Conservation (phyloP, 2,888 invertebrate species). For the Andrena trimmerana region DNA sequence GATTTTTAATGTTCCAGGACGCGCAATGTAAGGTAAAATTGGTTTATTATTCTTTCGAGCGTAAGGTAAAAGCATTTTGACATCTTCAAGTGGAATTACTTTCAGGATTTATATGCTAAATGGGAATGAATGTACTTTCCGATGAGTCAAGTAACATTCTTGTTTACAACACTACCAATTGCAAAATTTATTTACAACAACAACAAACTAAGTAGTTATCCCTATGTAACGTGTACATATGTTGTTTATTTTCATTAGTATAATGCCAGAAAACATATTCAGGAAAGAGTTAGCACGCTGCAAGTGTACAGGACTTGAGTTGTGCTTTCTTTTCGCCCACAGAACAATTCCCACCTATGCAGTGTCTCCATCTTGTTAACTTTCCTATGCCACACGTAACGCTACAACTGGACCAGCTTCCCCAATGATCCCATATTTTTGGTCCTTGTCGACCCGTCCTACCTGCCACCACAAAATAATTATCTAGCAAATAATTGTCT, state of each 20-base stretch:
- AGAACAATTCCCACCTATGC: slow-evolving; percentile 85
- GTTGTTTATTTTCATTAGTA: neutral
- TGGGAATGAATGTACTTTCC: neutral
- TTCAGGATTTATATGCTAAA: neutral
- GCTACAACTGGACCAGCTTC: slow-evolving; percentile 86
- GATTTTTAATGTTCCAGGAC: neutral
- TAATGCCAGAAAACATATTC: neutral
- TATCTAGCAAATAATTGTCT: neutral
- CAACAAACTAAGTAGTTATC: neutral
- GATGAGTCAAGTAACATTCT: neutral
- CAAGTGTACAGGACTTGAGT: slow-evolving; percentile 85
- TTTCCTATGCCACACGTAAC: slow-evolving; percentile 86
- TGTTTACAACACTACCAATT: neutral
- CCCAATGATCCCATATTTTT: slow-evolving; percentile 86
- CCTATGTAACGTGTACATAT: neutral
- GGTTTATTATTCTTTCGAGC: neutral
- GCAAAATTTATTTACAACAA: neutral
- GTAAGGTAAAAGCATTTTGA: neutral
- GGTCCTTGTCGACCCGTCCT: slow-evolving; percentile 66
- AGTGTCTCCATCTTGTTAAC: slow-evolving; percentile 85
- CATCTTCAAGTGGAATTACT: slow-evolving; percentile 10
- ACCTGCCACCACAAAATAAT: slow-evolving; percentile 35
- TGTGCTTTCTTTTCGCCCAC: slow-evolving; percentile 86
- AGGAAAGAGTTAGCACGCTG: slow-evolving; percentile 79
- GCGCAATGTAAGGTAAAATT: slow-evolving; percentile 1